Percentiles rank a stretch among this genome's conserved stretches.
phyloP scores from a whole-genome alignment of 2,797 vertebrate genomes.

The Potorous gilbertii region DNA sequence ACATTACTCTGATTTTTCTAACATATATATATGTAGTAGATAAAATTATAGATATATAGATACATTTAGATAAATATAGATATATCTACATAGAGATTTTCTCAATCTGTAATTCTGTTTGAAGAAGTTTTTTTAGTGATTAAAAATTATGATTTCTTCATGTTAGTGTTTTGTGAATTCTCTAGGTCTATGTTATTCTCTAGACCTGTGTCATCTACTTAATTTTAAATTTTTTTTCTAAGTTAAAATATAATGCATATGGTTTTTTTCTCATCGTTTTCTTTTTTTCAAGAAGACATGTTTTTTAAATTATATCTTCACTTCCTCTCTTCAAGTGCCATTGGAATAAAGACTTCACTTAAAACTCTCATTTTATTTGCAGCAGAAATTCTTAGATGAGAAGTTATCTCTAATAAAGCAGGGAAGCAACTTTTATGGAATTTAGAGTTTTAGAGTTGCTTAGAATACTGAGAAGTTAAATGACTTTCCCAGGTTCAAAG shows the following conservation, averaged over 20 bases:
- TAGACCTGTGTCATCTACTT: neutral
- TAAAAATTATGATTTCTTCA: neutral
- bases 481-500: neutral
- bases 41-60: no score
- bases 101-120: neutral
- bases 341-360: neutral
- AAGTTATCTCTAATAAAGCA: neutral
- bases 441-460: neutral
- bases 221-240: neutral
- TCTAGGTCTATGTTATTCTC: neutral
- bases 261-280: neutral
- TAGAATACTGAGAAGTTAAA: neutral
- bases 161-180: neutral
- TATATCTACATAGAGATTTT: neutral
- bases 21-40: neutral
- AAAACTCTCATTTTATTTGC: neutral
- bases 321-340: neutral
- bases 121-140: neutral
- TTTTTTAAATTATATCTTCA: neutral
- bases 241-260: neutral
- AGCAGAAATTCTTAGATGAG: neutral
- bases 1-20: neutral
- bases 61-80: no score
- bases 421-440: neutral
- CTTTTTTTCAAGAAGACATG: neutral